Percentiles rank a stretch among this genome's conserved stretches.
These are phyloP conservation scores for Zaprionus davidi DNA, from an alignment of 1,140 invertebrate genomes.

Conservation along the genomic window DNA sequence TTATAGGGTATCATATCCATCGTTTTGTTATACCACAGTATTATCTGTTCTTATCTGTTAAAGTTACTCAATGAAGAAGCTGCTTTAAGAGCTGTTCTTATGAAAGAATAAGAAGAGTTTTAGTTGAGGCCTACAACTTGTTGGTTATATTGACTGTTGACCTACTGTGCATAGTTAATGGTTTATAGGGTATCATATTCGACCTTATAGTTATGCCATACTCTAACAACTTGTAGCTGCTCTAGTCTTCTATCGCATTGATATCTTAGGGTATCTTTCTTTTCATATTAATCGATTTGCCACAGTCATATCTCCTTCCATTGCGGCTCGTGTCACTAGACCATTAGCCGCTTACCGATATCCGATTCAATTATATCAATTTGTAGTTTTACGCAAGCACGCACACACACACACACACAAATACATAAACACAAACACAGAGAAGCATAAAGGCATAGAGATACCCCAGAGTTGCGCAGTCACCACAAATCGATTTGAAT, in stretches of 20 bases:
- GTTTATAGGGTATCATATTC: no score
- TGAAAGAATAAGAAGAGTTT: no score
- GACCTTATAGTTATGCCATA: no score
- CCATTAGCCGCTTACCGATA: constrained; percentile 18
- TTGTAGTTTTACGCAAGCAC: constrained; percentile 22
- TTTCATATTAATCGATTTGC: not conserved
- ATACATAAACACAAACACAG: not conserved
- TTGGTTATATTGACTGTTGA: no score
- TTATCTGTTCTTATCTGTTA: not conserved
- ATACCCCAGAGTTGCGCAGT: not conserved
- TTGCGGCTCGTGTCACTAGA: constrained; percentile 21
- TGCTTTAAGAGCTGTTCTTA: no score
- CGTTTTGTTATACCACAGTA: no score
- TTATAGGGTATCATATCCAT: no score
- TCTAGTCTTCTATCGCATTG: not conserved
- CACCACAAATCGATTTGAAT: constrained; percentile 44
- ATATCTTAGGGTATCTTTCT: not conserved
- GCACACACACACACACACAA: not conserved
- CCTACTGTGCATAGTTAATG: no score
- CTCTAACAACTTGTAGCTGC: not conserved
- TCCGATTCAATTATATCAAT: constrained; percentile 36
- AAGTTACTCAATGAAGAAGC: not conserved
- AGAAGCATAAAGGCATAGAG: no score
- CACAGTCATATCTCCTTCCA: not conserved
- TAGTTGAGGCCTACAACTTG: no score